Evolutionary conservation across 2,113 vertebrate species (phyloP), one percentile per base, ranked within the genome.

Genomic region (Amia ocellicauda): DNA sequence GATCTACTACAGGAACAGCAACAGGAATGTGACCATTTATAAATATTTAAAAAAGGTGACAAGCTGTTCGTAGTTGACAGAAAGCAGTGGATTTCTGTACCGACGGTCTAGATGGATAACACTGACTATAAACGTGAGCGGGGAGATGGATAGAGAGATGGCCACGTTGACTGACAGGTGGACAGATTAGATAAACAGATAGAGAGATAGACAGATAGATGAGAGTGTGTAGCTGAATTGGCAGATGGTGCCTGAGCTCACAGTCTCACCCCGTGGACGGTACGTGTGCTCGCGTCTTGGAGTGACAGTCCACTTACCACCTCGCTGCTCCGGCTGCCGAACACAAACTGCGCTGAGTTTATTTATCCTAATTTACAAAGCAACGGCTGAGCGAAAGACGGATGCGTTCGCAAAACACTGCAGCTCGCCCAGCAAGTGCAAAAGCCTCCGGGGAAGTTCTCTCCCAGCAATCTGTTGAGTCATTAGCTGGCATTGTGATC

Each of bases 341-440:
- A n/a, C 7, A 47, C n/a, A 47, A 13, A 13, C 2, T 53, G 31
- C 11, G 31, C n/a, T n/a, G 55, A 40, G 50, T 55, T 62, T 62
- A 62, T 68, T 59, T 24, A 42, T 47, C 41, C 59, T 52, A 13
- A 26, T 16, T 49, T 27, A 31, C 4, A 52, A 54, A 47, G 31
- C 7, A 47, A 29, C 13, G 29, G 24, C 27, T 61, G 58, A 28
- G 26, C 43, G 10, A 22, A 23, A 72, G 57, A 73, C 3, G 60
- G 53, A 64, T 50, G 49, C 42, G 23, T 42, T 66, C 52, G 62
- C 56, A 72, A n/a, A n/a, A 72, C 64, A 22, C 22, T n/a, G 56
- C 20, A 36, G 41, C 3, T 22, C 58, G 60, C 53, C 20, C 28
- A 67, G 56, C 58, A 27, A 42, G 24, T 52, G 31, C 5, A 28